Percentiles rank a stretch among this genome's conserved stretches.
Evolutionary conservation across 2,797 vertebrate genomes (phyloP).

Genomic region (Lutjanus argentimaculatus): DNA sequence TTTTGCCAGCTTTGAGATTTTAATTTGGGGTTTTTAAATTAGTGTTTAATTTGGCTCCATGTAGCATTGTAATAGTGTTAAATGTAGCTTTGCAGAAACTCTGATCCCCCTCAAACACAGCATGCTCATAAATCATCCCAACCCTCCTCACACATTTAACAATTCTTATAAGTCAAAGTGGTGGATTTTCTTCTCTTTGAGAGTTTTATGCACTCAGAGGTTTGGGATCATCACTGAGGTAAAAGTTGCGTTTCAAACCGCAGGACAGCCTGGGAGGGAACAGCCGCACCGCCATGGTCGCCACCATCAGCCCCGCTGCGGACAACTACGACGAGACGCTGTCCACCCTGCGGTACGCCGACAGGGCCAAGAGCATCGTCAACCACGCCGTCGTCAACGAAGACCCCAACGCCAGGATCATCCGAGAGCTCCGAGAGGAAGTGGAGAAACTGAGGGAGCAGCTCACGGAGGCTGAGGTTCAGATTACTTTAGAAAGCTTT

Average conservation of each 20-base stretch:
- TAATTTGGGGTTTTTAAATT: constrained; percentile 20
- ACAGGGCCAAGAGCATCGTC: constrained; percentile 94
- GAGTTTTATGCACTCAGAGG: too few species aligned
- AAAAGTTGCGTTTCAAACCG: not conserved
- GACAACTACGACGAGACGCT: constrained; percentile 98
- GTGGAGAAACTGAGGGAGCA: constrained; percentile 95
- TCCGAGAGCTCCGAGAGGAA: constrained; percentile 94
- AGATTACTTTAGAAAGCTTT: not conserved
- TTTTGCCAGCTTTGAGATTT: constrained; percentile 20
- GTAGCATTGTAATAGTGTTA: constrained; percentile 6
- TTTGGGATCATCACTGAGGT: not conserved
- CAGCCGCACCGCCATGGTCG: constrained; percentile 98
- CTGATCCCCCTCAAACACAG: not conserved
- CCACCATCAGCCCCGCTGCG: constrained; percentile 94
- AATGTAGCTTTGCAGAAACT: constrained; percentile 2
- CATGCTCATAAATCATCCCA: not conserved
- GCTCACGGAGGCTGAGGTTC: constrained; percentile 95
- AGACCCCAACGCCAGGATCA: constrained; percentile 96
- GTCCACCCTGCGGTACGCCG: constrained; percentile 94
- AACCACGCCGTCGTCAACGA: constrained; percentile 95
- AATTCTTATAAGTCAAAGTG: not conserved
- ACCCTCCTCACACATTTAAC: not conserved
- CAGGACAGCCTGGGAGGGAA: constrained; percentile 97
- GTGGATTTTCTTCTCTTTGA: not conserved
- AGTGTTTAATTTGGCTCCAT: constrained; percentile 32